Evolutionary conservation across 30 jellyfish, hydroid and myxozoan species (phyloP).

Genomic region (Catostylus mosaicus): DNA sequence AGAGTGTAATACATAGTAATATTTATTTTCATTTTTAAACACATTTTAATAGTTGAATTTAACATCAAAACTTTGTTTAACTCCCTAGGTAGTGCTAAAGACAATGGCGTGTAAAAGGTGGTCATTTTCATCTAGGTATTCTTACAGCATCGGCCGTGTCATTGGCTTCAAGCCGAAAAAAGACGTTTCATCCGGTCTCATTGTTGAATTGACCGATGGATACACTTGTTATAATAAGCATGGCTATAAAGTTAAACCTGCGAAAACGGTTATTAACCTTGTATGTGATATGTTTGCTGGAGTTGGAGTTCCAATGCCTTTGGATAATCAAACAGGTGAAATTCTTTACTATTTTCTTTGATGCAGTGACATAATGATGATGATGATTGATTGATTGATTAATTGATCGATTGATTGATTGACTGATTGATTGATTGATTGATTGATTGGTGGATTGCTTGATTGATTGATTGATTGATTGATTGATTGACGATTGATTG

Average conservation of each 20-base stretch:
- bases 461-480: no score
- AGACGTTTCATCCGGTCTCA: conserved; percentile 41
- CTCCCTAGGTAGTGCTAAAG: conserved; percentile 48
- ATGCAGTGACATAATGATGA: no score
- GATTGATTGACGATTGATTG: no score
- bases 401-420: no score
- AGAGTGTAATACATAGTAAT: no score
- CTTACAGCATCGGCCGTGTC: conserved; percentile 88
- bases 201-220: conserved; percentile 78
- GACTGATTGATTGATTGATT: no score
- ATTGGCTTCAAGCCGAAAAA: conserved; percentile 64
- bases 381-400: no score
- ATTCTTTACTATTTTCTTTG: not conserved
- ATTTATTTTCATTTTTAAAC: no score
- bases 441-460: no score
- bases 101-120: conserved; percentile 94
- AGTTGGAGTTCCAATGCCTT: conserved; percentile 75
- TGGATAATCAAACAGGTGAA: conserved; percentile 71
- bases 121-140: conserved; percentile 71
- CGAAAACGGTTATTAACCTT: conserved; percentile 72
- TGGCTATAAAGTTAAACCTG: conserved; percentile 28
- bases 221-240: conserved; percentile 70
- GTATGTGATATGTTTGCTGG: conserved; percentile 83
- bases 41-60: no score
- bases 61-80: no score